Conservation (phyloP, 37 sponge, comb jelly and placozoan species). For the Bolinopsis microptera region DNA sequence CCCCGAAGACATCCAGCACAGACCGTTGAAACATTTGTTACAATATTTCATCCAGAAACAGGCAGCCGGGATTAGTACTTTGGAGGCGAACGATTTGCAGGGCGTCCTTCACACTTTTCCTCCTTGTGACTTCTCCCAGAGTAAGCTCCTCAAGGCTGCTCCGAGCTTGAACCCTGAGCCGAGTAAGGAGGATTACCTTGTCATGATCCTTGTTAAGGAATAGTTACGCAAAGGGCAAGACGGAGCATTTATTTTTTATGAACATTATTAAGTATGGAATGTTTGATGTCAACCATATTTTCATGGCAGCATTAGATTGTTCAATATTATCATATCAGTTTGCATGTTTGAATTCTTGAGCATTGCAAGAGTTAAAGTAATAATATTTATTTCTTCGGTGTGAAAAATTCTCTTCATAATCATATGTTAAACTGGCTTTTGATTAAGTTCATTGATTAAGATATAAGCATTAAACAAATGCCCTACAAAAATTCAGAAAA, state of each 20-base stretch:
- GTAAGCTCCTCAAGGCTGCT: slow-evolving; percentile 76
- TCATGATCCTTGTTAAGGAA: slow-evolving; percentile 82
- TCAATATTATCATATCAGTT: not conserved
- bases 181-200: slow-evolving; percentile 90
- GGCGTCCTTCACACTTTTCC: slow-evolving; percentile 95
- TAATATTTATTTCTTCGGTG: not conserved
- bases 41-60: slow-evolving; percentile 90
- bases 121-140: slow-evolving; percentile 89
- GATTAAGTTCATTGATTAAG: not conserved
- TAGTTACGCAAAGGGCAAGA: not conserved
- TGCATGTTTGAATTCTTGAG: not conserved
- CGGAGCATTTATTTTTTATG: not conserved
- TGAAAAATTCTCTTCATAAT: not conserved
- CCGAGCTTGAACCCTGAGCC: slow-evolving; percentile 79
- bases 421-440: not conserved
- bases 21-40: slow-evolving; percentile 87
- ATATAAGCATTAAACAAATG: too few species aligned
- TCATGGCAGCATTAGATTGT: not conserved
- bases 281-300: not conserved
- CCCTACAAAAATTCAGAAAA: too few species aligned
- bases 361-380: not conserved
- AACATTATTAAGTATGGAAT: not conserved
- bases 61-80: slow-evolving; percentile 85
- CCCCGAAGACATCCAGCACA: slow-evolving; percentile 70
- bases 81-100: slow-evolving; percentile 68